These are phyloP conservation scores for Bombus polaris DNA, from an alignment of 1,140 invertebrate species.

Conservation along the genomic window DNA sequence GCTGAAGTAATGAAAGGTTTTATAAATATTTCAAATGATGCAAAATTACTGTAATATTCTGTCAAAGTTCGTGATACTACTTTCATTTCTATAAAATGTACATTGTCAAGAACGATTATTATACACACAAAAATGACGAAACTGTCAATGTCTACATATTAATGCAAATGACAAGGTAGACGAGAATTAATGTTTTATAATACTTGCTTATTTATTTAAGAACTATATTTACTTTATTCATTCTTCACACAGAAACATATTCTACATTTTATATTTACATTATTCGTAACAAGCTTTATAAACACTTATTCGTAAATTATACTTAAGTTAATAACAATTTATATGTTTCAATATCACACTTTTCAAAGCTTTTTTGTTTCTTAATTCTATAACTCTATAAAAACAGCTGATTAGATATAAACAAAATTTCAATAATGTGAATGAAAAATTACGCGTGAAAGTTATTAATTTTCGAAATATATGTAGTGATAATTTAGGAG, in stretches of 20 bases:
- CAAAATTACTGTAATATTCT: neutral
- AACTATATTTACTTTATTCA: constrained; percentile 4
- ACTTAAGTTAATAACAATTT: neutral
- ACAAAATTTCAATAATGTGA: neutral
- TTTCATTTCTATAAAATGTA: constrained; percentile 23
- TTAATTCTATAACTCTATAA: neutral
- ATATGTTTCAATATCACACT: neutral
- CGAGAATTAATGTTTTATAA: neutral
- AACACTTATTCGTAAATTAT: neutral
- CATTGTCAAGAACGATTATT: neutral
- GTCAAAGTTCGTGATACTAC: neutral
- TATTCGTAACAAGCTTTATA: neutral
- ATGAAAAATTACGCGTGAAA: neutral
- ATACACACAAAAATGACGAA: neutral
- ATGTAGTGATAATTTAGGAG: neutral
- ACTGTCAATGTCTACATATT: neutral
- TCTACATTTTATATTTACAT: neutral
- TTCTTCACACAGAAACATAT: neutral
- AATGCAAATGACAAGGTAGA: neutral
- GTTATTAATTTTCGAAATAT: neutral
- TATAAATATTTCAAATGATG: neutral
- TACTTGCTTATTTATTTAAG: neutral
- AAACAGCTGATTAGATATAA: neutral
- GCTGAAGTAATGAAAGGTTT: neutral
- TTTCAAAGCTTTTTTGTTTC: neutral